Evolutionary conservation across 1,140 invertebrate species (phyloP), one percentile per base, ranked within the genome.

Genomic region (Tetramorium alpestre): DNA sequence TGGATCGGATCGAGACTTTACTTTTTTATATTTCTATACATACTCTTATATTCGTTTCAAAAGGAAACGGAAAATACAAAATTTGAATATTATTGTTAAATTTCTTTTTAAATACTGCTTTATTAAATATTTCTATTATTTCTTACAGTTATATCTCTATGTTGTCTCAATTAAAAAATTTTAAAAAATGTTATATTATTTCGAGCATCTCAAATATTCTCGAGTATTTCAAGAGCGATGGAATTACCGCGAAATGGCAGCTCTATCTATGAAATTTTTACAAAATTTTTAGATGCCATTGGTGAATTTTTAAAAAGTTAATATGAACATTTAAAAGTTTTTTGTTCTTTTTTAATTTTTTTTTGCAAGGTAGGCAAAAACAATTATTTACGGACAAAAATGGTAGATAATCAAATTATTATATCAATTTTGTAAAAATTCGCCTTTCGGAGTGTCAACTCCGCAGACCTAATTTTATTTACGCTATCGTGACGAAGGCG

Each of bases 401-500:
- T 33, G 33, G 33, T 33, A 33, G 33, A 33, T 33, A 33, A 4
- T 33, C 33, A 33, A 33, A 33, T 33, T 33, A 33, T 33, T 3
- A 33, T 33, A 33, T 33, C 33, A 33, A 33, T 33, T 33, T 33
- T 33, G 28, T 33, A 33, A 33, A 33, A 33, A 33, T 33, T 33
- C 28, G 28, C 28, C 0, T 28, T 28, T 1, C 28, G 28, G 28
- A 33, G 28, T 33, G 28, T 2, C 28, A 33, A 33, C 28, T 33
- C 2, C 28, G 28, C 28, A 33, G 28, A 33, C 28, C 28, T 33
- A 72, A 73, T 84, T 56, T 22, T 44, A 18, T 16, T 47, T 18
- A 44, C 25, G 44, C 64, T 47, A 78, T 49, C 49, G 11, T 70
- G 78, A 81, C 49, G 49, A 38, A 82, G 38, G 38, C 11, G 25